Evolutionary conservation across 2,888 invertebrate genomes (phyloP).

Genomic region (Vesta saturnalis): DNA sequence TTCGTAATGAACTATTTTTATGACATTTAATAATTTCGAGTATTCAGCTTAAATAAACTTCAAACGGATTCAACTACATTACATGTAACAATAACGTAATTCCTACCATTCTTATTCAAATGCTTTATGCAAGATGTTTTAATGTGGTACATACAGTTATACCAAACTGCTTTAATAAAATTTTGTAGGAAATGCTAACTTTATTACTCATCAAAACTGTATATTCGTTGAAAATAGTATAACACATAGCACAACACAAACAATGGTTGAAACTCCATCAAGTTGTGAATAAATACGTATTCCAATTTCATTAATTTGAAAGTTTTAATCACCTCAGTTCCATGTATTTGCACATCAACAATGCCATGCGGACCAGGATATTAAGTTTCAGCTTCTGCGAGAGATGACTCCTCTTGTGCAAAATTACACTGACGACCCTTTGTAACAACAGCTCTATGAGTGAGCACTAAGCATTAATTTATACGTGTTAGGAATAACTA

Average conservation of each 20-base stretch:
- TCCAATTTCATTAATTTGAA: slow-evolving; percentile 42
- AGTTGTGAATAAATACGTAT: slow-evolving; percentile 36
- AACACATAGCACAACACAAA: slow-evolving; percentile 13
- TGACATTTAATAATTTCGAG: not conserved
- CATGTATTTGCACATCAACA: slow-evolving; percentile 41
- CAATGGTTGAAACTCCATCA: slow-evolving; percentile 6
- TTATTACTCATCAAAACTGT: slow-evolving; percentile 5
- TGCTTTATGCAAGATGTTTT: not conserved
- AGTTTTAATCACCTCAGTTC: slow-evolving; percentile 42
- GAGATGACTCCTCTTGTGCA: slow-evolving; percentile 35
- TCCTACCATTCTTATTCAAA: not conserved
- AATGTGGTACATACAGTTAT: not conserved
- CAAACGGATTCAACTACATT: not conserved
- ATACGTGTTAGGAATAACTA: too few relatives aligned
- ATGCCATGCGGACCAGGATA: slow-evolving; percentile 35
- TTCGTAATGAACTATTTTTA: not conserved
- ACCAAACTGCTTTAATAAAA: slow-evolving; percentile 3
- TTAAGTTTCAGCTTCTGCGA: slow-evolving; percentile 34
- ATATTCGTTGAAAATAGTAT: not conserved
- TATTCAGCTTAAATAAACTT: not conserved
- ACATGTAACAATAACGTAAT: not conserved
- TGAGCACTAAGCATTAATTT: slow-evolving; percentile 34
- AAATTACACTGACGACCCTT: slow-evolving; percentile 34
- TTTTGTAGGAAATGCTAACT: slow-evolving; percentile 8
- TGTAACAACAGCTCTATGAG: slow-evolving; percentile 32